Percentiles rank a stretch among this genome's conserved stretches.
Conservation (phyloP, 2,113 vertebrate genomes). For the Corydoras maculifer region DNA sequence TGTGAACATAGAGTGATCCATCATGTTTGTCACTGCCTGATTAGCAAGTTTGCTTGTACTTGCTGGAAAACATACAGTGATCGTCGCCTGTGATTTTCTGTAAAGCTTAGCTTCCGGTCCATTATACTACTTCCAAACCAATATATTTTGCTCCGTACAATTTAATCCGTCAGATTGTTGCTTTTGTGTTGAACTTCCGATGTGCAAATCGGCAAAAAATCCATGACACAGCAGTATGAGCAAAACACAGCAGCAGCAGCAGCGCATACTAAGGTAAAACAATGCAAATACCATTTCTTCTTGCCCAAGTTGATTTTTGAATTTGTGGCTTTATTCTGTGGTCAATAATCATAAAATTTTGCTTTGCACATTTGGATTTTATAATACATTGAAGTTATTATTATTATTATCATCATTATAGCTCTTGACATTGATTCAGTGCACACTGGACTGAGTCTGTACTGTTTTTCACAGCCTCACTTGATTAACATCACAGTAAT, state of each 20-base stretch:
- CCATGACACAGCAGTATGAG: too few relatives aligned
- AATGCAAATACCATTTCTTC: not conserved
- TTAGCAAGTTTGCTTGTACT: slow-evolving; percentile 28
- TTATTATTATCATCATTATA: too few relatives aligned
- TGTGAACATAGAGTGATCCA: slow-evolving; percentile 30
- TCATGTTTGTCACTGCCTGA: slow-evolving; percentile 42
- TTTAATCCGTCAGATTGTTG: too few relatives aligned
- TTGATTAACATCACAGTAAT: slow-evolving; percentile 33
- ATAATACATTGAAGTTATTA: too few relatives aligned
- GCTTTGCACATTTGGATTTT: too few relatives aligned
- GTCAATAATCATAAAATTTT: not conserved
- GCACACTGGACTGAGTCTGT: not conserved
- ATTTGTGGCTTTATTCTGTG: not conserved
- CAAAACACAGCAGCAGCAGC: not conserved
- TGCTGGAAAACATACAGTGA: slow-evolving; percentile 28
- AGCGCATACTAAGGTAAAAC: slow-evolving; percentile 1
- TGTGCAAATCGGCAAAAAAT: too few relatives aligned
- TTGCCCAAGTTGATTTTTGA: not conserved
- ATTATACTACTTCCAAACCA: too few relatives aligned
- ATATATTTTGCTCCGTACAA: too few relatives aligned
- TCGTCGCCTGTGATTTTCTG: slow-evolving; percentile 6
- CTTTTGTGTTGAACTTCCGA: too few relatives aligned
- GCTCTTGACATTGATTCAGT: not conserved
- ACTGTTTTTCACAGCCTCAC: slow-evolving; percentile 11
- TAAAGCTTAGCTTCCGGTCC: not conserved